Base-by-base conservation (phyloP, 2,797 vertebrate species). In the Otolemur crassicaudatus region DNA sequence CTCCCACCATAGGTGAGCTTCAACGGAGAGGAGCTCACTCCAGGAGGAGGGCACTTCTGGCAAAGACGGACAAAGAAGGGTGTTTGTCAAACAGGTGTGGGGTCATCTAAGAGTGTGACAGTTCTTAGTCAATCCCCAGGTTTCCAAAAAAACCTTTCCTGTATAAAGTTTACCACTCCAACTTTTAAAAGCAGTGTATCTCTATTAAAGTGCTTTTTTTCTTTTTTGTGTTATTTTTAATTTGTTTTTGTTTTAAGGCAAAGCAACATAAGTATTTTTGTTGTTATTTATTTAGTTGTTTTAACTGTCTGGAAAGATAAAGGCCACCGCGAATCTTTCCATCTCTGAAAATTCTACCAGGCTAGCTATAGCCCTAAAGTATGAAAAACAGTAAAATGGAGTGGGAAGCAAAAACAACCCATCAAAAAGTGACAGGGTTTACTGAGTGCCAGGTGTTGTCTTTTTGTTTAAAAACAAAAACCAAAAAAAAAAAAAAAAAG, bases 121-220 rank as follows among this genome's bases (percentile, higher is more conserved):
- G 97, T 94, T 91, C 94, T 94, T 92, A 98, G 96, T 90, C 97
- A 97, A 98, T 79, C 53, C 95, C 97, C 97, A 94, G 58, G 46
- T 80, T 96, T 97, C 92, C 90, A 97, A 98, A 98, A 98, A 97
- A 96, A 53, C 77, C 87, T 97, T 97, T 88, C 95, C 96, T 97
- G 82, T 70, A 63, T 79, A 80, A 94, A 70, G 95, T 93, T 97
- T 93, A 96, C 97, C 97, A 98, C 97, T 98, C 98, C 85, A 89
- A 93, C 85, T 94, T 97, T 96, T 97, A 92, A 97, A 97, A 96
- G 96, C 72, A 95, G 43, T 1, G 0, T 83, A 77, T 89, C 46
- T 95, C 91, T 96, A 81, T 92, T 83, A 91, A 95, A 95, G 92
- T 92, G 70, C 25, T 87, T 95, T 85, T 76, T 95, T 75, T 81